Percentiles rank a stretch among this genome's conserved stretches.
Evolutionary conservation across 2,797 vertebrate genomes (phyloP).

Genomic region (Enteromius paludinosus): DNA sequence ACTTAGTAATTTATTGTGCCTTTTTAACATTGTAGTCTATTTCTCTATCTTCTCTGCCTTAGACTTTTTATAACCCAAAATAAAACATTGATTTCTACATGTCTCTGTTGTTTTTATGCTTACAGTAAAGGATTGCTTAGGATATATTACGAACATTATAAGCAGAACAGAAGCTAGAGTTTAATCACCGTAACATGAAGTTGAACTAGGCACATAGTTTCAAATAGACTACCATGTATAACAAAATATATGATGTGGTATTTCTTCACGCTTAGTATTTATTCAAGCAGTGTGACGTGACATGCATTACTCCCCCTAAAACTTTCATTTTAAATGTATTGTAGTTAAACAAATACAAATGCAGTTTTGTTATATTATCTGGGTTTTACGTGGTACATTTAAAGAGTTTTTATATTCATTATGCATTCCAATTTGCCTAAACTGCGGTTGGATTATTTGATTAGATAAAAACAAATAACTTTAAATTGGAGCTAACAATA

Average conservation of each 20-base stretch:
- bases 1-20: constrained; percentile 80
- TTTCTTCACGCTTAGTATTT: background rate
- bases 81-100: constrained; percentile 46
- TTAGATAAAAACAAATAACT: too few species aligned
- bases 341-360: background rate
- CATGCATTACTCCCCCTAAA: background rate
- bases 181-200: background rate
- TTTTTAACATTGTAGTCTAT: constrained; percentile 72
- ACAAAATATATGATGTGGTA: background rate
- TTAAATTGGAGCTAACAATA: too few species aligned
- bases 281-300: background rate
- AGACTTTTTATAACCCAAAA: constrained; percentile 56
- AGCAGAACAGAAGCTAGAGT: background rate
- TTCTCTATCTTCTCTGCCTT: constrained; percentile 53
- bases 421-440: too few species aligned
- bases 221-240: background rate
- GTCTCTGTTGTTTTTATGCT: background rate
- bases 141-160: background rate
- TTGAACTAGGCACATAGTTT: background rate
- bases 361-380: background rate
- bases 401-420: too few species aligned
- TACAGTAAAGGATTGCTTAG: background rate
- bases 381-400: background rate
- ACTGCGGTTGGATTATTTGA: too few species aligned
- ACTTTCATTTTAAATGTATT: background rate